phyloP scores from a whole-genome alignment of 2,113 vertebrate genomes.

The Sylvilagus bachmani region DNA sequence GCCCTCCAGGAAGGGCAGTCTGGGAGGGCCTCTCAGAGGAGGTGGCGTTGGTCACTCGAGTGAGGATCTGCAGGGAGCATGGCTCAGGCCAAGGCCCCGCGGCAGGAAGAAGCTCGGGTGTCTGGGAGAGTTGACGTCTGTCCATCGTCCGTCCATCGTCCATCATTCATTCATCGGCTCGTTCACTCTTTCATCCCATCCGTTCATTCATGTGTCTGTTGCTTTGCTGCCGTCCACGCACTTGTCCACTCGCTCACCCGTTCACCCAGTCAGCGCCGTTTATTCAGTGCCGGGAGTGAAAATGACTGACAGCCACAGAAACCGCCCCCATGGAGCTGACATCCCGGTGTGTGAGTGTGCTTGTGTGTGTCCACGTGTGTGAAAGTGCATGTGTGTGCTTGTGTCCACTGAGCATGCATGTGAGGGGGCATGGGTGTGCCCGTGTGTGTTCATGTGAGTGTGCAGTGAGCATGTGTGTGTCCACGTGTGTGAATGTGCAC shows the following conservation, averaged over 20 bases:
- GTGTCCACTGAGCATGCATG: no score
- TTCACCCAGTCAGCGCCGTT: no score
- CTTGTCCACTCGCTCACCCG: neutral
- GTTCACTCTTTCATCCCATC: neutral
- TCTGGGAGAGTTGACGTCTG: neutral
- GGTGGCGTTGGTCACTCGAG: neutral
- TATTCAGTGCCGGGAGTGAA: neutral
- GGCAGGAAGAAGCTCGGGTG: neutral
- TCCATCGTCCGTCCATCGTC: neutral
- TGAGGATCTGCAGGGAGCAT: neutral
- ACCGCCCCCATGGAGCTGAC: neutral
- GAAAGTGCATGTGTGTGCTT: no score
- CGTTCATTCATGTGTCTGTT: no score
- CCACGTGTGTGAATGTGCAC: no score
- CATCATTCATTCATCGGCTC: neutral
- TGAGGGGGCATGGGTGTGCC: no score
- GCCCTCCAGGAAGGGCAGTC: accelerated
- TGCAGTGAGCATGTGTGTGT: no score
- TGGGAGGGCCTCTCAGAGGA: neutral
- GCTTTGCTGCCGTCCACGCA: neutral
- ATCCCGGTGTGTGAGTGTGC: neutral
- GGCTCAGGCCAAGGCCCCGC: neutral
- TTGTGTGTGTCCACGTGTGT: neutral
- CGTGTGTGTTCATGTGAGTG: no score
- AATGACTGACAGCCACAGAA: neutral